Conservation (phyloP, 2,797 vertebrate species). For the Sebastes hubbsi region DNA sequence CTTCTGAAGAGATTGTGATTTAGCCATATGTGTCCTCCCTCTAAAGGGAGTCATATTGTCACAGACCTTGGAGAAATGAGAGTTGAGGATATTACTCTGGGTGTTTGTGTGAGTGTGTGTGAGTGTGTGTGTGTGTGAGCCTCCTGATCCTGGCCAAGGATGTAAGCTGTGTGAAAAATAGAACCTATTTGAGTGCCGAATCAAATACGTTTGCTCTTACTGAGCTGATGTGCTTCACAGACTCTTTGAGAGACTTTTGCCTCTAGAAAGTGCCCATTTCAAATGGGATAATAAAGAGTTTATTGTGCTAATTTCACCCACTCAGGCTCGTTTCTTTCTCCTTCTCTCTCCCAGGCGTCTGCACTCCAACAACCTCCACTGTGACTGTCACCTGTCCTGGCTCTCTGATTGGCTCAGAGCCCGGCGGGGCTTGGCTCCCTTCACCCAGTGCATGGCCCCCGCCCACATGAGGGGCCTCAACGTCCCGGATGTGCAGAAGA, state of each 20-base stretch:
- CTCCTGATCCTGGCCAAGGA: not conserved
- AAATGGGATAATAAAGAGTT: not conserved
- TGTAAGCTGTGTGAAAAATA: conserved; percentile 4
- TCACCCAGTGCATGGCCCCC: conserved; percentile 97
- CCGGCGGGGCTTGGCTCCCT: conserved; percentile 91
- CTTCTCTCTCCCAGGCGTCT: conserved; percentile 84
- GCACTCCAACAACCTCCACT: conserved; percentile 96
- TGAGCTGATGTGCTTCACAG: not conserved
- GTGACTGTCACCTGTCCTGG: conserved; percentile 98
- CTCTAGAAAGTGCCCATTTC: not conserved
- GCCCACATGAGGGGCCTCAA: conserved; percentile 94
- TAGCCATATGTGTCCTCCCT: conserved; percentile 18
- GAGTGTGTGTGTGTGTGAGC: not conserved
- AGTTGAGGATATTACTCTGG: conserved; percentile 29
- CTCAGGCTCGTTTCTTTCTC: not conserved
- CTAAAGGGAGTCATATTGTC: conserved; percentile 46
- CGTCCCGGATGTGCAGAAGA: conserved; percentile 95
- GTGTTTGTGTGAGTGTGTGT: conserved; percentile 8
- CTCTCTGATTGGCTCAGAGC: conserved; percentile 97
- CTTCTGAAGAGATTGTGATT: conserved; percentile 31
- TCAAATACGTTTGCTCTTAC: not conserved
- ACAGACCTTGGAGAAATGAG: conserved; percentile 52
- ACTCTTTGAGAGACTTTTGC: not conserved
- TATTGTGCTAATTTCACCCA: not conserved
- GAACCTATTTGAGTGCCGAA: not conserved